Evolutionary conservation across 2,113 vertebrate species (phyloP), one percentile per base, ranked within the genome.

Genomic region (Phycodurus eques): DNA sequence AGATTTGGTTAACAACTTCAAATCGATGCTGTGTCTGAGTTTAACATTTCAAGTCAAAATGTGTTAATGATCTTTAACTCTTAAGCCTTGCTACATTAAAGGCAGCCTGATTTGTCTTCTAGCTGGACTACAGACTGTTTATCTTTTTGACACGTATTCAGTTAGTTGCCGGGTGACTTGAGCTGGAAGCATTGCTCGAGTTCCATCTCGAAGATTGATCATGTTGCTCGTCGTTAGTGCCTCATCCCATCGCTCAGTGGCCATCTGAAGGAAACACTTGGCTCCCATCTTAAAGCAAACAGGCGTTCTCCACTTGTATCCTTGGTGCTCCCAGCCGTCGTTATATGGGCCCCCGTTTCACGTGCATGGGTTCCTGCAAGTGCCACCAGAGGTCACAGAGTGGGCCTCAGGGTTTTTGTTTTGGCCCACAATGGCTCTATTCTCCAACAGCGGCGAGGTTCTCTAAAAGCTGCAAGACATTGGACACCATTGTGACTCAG

Each of bases 371-470:
- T 80, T 84, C 78, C 80, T 85, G 77, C n/a, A 47, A 75, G 86
- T 80, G 86, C 85, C 86, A 84, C 87, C 77, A 80, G 86, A 85
- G 90, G 92, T 90, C 90, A 87, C 77, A 83, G 88, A 72, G 80
- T 80, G 88, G 87, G 89, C 85, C 89, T 85, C 87, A 57, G 76
- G 70, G 81, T 79, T 88, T 91, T 92, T 92, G 90, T 92, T 77
- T 71, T 46, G 63, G 46, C 35, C 72, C 81, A 92, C 90, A 92
- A 91, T 89, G 88, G 84, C 78, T 87, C 88, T 71, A 87, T 92
- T 92, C 86, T 92, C 85, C 79, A 74, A 47, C 70, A 42, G 79
- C 71, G 56, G 76, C 78, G 68, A 68, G 70, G 81, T 79, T 76
- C 83, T 75, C 78, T 80, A 83, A 76, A 73, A 80, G 73, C 71